Evolutionary conservation across 1,140 invertebrate species (phyloP), one percentile per base, ranked within the genome.

Genomic region (Cyclargus thomasi): DNA sequence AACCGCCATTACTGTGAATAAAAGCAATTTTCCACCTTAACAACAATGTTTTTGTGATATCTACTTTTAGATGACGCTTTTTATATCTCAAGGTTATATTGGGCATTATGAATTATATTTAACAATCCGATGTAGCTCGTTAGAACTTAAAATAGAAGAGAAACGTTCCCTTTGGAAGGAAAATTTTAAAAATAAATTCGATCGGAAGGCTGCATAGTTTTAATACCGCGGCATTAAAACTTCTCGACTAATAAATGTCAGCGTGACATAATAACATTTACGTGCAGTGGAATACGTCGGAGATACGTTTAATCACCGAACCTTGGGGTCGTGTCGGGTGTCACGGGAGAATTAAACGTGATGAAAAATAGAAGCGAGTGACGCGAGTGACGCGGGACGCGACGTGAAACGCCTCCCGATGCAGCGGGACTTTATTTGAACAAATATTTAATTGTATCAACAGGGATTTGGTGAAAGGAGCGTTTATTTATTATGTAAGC

Each of bases 1-100:
- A 74, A 76, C 74, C 71, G 63, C 73, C 75, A 79, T 81, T 79
- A 83, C 69, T 76, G 78, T 77, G 76, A 77, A 81, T 80, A 75
- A 74, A 74, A 74, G 67, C 67, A 74, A 80, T 79, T 80, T 79
- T 80, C 78, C 73, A 81, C 74, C 75, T 59, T 79, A 76, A 78
- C 77, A 76, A 74, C 77, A 68, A 63, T 68, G 72, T 73, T 76
- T 78, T 69, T 71, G 75, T 74, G 70, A 73, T 73, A 69, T 66
- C 70, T 59, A 59, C 14, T 59, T 59, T 59, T 17, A 1, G 55
- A 59, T 55, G 11, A 17, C 53, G 53, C 7, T 59, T 20, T 20
- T 59, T 47, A 0, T 16, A 16, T 1, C 2, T 4, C 14, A 47
- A 47, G 8, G 14, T 29, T 29, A 29, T 29, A 29, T 29, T 29